Conservation (phyloP, 2,888 invertebrate species). For the Schizaphis graminum region DNA sequence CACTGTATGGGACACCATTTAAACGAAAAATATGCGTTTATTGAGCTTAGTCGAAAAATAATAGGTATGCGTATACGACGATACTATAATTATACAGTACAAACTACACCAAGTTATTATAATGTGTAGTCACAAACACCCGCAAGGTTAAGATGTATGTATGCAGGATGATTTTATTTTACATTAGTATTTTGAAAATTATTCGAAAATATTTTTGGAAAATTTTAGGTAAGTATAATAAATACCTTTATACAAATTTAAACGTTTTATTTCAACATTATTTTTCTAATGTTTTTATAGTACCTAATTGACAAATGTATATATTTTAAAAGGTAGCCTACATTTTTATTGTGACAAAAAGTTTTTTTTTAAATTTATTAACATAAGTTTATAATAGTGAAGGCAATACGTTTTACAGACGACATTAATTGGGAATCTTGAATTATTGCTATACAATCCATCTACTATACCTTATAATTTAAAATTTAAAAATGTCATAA, state of each 20-base stretch:
- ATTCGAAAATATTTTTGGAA: neutral
- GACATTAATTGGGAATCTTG: neutral
- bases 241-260: too few relatives aligned
- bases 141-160: neutral
- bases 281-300: too few relatives aligned
- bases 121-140: neutral
- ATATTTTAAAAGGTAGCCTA: neutral
- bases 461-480: neutral
- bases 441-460: neutral
- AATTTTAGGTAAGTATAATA: too few relatives aligned
- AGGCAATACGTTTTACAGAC: neutral
- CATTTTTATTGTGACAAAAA: neutral
- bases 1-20: neutral
- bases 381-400: neutral
- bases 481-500: neutral
- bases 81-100: neutral
- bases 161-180: neutral
- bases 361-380: neutral
- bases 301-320: too few relatives aligned
- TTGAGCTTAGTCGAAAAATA: neutral
- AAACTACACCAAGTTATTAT: neutral
- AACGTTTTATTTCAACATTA: too few relatives aligned
- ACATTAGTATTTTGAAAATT: neutral
- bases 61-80: neutral
- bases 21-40: neutral